phyloP scores from a whole-genome alignment of 2,888 invertebrate species.

The Temnothorax unifasciatus region DNA sequence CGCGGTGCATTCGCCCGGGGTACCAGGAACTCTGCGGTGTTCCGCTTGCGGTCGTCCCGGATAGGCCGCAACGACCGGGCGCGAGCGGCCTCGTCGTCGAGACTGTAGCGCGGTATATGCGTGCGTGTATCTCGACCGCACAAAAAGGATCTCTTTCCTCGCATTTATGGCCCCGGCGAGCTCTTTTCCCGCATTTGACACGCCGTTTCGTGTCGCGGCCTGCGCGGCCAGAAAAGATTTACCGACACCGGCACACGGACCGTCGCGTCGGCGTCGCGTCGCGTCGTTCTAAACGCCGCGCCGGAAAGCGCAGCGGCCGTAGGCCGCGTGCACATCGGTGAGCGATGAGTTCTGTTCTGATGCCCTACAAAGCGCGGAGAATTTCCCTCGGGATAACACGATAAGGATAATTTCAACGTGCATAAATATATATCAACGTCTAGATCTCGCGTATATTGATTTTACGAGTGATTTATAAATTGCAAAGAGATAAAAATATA shows the following conservation, averaged over 20 bases:
- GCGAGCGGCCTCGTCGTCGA: slow-evolving; percentile 32
- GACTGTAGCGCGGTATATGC: not conserved
- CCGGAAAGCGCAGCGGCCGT: not conserved
- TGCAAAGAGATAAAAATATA: not conserved
- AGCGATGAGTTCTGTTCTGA: not conserved
- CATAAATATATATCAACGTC: not conserved
- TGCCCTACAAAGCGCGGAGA: not conserved
- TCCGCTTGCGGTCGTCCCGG: slow-evolving; percentile 59
- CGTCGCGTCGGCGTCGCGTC: not conserved
- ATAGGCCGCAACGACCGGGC: slow-evolving; percentile 51
- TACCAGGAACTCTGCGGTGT: slow-evolving; percentile 77
- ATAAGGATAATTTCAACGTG: not conserved
- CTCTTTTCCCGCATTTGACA: slow-evolving; percentile 58
- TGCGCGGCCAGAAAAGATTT: slow-evolving; percentile 50
- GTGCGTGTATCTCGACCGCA: slow-evolving; percentile 51
- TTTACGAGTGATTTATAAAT: not conserved
- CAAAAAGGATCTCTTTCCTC: slow-evolving; percentile 57
- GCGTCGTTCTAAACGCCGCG: slow-evolving; percentile 22
- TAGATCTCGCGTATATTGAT: not conserved
- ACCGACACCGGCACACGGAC: slow-evolving; percentile 34
- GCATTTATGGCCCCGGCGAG: slow-evolving; percentile 48
- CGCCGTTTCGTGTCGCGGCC: slow-evolving; percentile 52
- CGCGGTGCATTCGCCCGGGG: slow-evolving; percentile 55
- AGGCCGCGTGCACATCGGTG: slow-evolving; percentile 14
- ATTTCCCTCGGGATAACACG: not conserved